A percentile compares a stretch with the other conserved stretches of the same genome.
Conservation (phyloP, 2,113 vertebrate genomes). For the Corapipo altera region DNA sequence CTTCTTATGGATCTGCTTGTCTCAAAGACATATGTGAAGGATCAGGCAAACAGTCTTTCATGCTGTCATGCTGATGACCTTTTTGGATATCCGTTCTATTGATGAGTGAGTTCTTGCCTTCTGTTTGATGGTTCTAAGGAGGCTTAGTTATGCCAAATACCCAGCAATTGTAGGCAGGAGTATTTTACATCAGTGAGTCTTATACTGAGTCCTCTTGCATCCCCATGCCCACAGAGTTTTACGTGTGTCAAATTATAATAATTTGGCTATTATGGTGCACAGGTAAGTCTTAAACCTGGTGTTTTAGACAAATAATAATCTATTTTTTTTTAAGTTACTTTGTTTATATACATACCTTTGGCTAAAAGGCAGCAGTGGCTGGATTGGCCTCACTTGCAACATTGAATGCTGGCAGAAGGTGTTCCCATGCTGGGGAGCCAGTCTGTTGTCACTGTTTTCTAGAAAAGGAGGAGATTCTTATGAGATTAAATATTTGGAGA, state of each 20-base stretch:
- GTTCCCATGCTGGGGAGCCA: constrained; percentile 42
- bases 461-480: not conserved
- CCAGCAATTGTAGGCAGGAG: not conserved
- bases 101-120: not conserved
- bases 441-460: constrained; percentile 22
- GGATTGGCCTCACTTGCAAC: not conserved
- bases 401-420: not conserved
- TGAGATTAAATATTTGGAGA: constrained; percentile 36
- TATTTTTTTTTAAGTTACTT: not conserved
- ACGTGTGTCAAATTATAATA: not conserved
- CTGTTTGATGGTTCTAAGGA: not conserved
- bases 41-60: not conserved
- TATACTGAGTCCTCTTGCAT: not conserved
- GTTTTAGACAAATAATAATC: not conserved
- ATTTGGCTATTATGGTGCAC: not conserved
- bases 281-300: not conserved
- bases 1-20: not conserved
- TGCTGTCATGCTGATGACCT: constrained; percentile 34
- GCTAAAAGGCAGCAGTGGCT: not conserved
- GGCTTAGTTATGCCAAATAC: not conserved
- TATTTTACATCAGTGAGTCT: not conserved
- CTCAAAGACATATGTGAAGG: constrained; percentile 6
- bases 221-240: not conserved
- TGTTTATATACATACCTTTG: not conserved
- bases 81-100: not conserved